phyloP scores from a whole-genome alignment of 2,888 invertebrate species.

The Lamellibrachia satsuma region DNA sequence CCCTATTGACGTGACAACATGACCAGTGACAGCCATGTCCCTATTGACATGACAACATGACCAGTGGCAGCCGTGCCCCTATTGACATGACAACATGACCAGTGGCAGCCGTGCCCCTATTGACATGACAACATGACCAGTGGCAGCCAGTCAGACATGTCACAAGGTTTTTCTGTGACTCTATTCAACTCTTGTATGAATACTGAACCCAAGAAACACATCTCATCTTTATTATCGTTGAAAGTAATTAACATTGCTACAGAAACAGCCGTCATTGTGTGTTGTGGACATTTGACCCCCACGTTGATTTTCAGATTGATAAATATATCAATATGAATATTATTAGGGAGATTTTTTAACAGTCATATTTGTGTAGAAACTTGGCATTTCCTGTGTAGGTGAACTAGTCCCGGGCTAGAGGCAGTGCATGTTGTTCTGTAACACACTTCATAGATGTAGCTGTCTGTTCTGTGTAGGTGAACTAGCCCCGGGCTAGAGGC shows the following conservation, averaged over 20 bases:
- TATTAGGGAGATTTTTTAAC: background rate
- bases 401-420: background rate
- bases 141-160: background rate
- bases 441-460: background rate
- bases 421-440: background rate
- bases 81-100: too few relatives aligned
- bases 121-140: too few relatives aligned
- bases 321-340: constrained; percentile 3
- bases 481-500: background rate
- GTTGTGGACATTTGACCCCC: background rate
- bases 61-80: too few relatives aligned
- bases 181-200: background rate
- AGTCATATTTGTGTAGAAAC: background rate
- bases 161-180: background rate
- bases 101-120: too few relatives aligned
- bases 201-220: background rate
- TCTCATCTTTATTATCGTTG: background rate
- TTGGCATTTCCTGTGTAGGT: background rate
- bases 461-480: background rate
- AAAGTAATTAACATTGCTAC: background rate
- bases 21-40: too few relatives aligned
- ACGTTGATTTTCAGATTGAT: background rate
- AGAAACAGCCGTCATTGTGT: background rate
- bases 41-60: too few relatives aligned
- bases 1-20: too few relatives aligned